phyloP scores from a whole-genome alignment of 1,140 invertebrate species.

The Bombus pyrosoma region DNA sequence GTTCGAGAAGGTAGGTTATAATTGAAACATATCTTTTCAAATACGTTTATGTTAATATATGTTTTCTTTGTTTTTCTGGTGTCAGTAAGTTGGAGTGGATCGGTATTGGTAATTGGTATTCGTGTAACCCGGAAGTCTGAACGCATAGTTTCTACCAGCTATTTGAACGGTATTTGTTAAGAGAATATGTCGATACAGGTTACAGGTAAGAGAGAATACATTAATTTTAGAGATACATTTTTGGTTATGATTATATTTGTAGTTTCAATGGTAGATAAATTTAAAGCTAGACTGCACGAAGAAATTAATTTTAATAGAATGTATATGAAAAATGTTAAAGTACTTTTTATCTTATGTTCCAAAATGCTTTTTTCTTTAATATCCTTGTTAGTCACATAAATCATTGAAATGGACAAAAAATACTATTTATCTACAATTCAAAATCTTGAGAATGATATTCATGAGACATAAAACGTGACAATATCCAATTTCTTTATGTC shows the following conservation, averaged over 20 bases:
- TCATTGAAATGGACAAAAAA: not conserved
- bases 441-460: not conserved
- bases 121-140: not conserved
- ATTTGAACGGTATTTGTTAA: not conserved
- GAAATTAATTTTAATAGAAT: not conserved
- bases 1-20: too few relatives aligned
- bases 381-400: not conserved
- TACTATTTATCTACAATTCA: not conserved
- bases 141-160: not conserved
- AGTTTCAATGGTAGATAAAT: not conserved
- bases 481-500: too few relatives aligned
- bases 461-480: too few relatives aligned
- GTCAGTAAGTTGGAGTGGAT: not conserved
- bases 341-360: not conserved
- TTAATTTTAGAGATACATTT: not conserved
- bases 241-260: not conserved
- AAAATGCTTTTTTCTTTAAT: not conserved
- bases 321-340: not conserved
- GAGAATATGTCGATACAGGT: not conserved
- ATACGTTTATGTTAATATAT: not conserved
- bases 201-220: not conserved
- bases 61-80: not conserved
- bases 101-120: not conserved
- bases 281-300: not conserved
- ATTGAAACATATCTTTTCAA: not conserved